Evolutionary conservation across 1,140 invertebrate species (phyloP), one percentile per base, ranked within the genome.

Genomic region (Bombus sibiricus): DNA sequence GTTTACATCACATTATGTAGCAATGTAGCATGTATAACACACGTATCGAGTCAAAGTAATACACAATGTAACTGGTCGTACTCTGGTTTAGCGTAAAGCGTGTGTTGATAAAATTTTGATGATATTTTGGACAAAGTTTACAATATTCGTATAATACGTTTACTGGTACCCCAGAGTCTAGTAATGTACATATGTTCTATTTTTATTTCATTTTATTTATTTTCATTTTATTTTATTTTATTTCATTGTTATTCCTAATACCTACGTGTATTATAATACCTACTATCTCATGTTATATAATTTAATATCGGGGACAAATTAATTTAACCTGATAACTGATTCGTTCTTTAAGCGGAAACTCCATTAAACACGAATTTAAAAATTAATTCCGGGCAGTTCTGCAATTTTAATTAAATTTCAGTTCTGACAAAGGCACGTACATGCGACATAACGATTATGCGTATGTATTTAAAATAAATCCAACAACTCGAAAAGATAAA

Each of bases 1-100:
- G 72, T 75, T 76, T 76, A 83, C 81, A 68, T 76, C 66, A 32
- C 73, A 66, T 83, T 76, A 76, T 34, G 57, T n/a, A 37, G 18
- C 34, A 53, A 43, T 47, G 72, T 37, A 32, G 64, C 15, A 9
- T 34, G 15, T 32, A 66, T 18, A 34, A 15, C n/a, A 32, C 34
- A 83, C 34, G 25, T 47, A 28, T 76, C 15, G 41, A 37, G 28
- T 18, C 43, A 8, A 75, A 75, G 72, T 41, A 43, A 37, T 37
- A 32, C 32, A 66, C 75, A 12, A 10, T 22, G 47, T 57, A 81
- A 81, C 34, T 62, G 69, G 9, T 74, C 69, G 25, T 41, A 68
- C 32, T 53, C 75, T 47, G 22, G 8, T 47, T 32, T 53, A 53
- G 43, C 32, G 41, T 47, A 25, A 28, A 68, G 25, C 41, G 15